Evolutionary conservation across 2,888 invertebrate genomes (phyloP).

Genomic region (Harpalus rubripes): DNA sequence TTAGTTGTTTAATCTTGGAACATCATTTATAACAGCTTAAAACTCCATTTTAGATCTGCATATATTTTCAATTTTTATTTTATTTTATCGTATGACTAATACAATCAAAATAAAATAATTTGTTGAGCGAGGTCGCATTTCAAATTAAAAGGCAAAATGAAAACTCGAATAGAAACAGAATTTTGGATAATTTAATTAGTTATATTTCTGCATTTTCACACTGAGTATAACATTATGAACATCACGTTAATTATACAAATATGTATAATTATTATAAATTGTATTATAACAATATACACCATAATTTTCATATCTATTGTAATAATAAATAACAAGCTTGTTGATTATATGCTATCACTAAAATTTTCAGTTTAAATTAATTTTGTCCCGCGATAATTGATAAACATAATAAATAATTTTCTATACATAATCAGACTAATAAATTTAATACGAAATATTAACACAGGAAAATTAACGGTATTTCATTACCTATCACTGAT

Average conservation of each 20-base stretch:
- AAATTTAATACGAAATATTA: background rate
- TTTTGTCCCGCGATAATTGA: background rate
- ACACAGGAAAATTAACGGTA: background rate
- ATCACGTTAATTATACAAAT: background rate
- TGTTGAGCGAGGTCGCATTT: too few species aligned
- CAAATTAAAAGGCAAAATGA: too few species aligned
- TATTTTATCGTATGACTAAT: too few species aligned
- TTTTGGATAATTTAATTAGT: too few species aligned
- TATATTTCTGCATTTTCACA: background rate
- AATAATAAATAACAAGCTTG: background rate
- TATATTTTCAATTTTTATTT: too few species aligned
- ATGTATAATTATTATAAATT: background rate
- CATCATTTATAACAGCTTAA: too few species aligned
- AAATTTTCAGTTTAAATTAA: background rate
- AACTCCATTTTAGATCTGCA: too few species aligned
- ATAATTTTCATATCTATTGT: background rate
- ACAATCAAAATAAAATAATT: too few species aligned
- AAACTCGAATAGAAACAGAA: too few species aligned
- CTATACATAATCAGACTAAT: background rate
- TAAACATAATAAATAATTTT: slow-evolving; percentile 1
- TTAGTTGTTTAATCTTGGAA: too few species aligned
- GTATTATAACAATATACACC: background rate
- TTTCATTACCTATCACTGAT: background rate
- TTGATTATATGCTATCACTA: background rate
- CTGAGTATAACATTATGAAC: background rate